Conservation (phyloP, 2,888 invertebrate species). For the Microctonus hyperodae region DNA sequence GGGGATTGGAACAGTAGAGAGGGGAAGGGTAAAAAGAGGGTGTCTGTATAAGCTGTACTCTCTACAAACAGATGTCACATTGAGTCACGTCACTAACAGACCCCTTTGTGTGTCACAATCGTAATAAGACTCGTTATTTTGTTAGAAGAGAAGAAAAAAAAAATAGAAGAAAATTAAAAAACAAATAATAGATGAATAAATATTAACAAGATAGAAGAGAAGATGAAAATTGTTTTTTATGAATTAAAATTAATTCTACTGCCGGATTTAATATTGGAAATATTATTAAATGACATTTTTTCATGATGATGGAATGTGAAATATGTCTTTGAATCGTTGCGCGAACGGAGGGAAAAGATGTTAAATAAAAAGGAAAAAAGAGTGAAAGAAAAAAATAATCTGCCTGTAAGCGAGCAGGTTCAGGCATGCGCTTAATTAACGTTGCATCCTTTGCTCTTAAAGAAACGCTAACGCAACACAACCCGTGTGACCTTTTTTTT, state of each 20-base stretch:
- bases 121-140: neutral
- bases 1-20: neutral
- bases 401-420: constrained; percentile 28
- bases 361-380: constrained; percentile 24
- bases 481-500: constrained; percentile 24
- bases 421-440: constrained; percentile 36
- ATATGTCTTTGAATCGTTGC: neutral
- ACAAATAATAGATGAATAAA: too few species aligned
- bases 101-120: neutral
- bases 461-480: constrained; percentile 31
- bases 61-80: constrained; percentile 16
- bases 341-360: neutral
- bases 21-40: neutral
- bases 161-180: too few species aligned
- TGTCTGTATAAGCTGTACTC: neutral
- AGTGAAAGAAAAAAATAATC: neutral
- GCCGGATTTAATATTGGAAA: neutral
- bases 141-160: too few species aligned
- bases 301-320: neutral
- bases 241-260: neutral
- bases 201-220: too few species aligned
- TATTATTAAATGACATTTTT: neutral
- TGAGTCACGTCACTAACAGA: constrained; percentile 12
- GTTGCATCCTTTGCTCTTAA: constrained; percentile 27
- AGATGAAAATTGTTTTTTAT: too few species aligned